These are phyloP conservation scores for Mycogona germanica DNA, from an alignment of 2,888 invertebrate genomes.

Conservation along the genomic window DNA sequence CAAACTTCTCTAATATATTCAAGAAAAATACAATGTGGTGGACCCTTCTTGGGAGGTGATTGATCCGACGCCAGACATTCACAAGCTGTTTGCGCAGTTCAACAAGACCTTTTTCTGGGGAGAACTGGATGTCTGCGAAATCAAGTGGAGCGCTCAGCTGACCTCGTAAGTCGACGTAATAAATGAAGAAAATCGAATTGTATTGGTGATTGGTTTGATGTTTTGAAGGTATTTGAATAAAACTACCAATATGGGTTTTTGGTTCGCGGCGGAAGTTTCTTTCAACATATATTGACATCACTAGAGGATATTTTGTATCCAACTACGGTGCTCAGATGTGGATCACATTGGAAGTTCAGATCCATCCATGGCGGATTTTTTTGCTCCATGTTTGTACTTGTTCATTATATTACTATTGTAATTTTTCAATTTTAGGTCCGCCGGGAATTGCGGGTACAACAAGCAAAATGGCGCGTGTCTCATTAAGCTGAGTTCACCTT, in stretches of 20 bases:
- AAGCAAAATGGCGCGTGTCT: slow-evolving; percentile 59
- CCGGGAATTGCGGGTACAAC: slow-evolving; percentile 63
- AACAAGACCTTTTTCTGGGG: slow-evolving; percentile 74
- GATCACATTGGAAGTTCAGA: too few relatives aligned
- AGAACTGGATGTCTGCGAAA: slow-evolving; percentile 59
- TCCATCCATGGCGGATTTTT: too few relatives aligned
- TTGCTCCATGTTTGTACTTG: too few relatives aligned
- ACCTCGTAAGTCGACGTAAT: slow-evolving; percentile 47
- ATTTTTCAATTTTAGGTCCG: slow-evolving; percentile 50
- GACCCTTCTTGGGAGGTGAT: slow-evolving; percentile 71
- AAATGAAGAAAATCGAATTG: too few relatives aligned
- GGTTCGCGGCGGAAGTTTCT: too few relatives aligned
- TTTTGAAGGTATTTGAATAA: not conserved
- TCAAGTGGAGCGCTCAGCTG: slow-evolving; percentile 95
- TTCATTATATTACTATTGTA: too few relatives aligned
- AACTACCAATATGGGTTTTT: too few relatives aligned
- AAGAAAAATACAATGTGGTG: slow-evolving; percentile 36
- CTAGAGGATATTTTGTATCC: too few relatives aligned
- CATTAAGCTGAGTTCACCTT: slow-evolving; percentile 76
- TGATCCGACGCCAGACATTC: slow-evolving; percentile 90
- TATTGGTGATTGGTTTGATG: not conserved
- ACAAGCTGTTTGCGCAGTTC: slow-evolving; percentile 71
- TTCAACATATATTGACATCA: too few relatives aligned
- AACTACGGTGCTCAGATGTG: too few relatives aligned
- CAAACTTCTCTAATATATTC: too few relatives aligned